Percentiles rank a stretch among this genome's conserved stretches.
Conservation (phyloP, 2,797 vertebrate species). For the Acanthis flammea region DNA sequence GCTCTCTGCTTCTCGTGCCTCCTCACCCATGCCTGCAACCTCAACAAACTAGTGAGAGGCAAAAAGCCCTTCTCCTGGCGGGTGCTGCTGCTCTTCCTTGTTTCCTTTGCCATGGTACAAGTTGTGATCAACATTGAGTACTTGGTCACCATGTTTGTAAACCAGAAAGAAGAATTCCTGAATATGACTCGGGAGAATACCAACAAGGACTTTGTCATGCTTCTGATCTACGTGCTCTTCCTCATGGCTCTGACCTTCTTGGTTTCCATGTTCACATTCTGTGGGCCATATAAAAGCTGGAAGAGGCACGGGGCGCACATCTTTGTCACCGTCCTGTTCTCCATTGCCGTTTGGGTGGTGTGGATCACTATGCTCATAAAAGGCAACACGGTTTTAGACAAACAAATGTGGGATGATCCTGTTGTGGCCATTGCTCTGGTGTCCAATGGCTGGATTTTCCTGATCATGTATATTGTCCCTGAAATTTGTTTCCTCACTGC, state of each 20-base stretch:
- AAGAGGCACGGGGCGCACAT: constrained; percentile 78
- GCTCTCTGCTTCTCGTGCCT: constrained; percentile 88
- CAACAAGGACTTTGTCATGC: constrained; percentile 83
- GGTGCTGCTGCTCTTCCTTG: constrained; percentile 67
- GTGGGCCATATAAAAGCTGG: constrained; percentile 78
- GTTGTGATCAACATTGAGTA: constrained; percentile 84
- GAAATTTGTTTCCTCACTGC: constrained; percentile 83
- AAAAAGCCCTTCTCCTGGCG: constrained; percentile 71
- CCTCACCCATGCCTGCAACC: constrained; percentile 80
- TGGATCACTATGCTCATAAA: constrained; percentile 86
- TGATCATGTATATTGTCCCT: constrained; percentile 80
- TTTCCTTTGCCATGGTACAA: constrained; percentile 84
- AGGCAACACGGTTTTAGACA: constrained; percentile 40
- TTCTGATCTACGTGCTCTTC: constrained; percentile 87
- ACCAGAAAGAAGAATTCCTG: constrained; percentile 51
- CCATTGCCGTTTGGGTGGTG: constrained; percentile 82
- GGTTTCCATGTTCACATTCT: constrained; percentile 75
- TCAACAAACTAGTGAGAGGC: constrained; percentile 78
- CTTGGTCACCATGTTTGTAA: constrained; percentile 77
- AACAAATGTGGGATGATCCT: constrained; percentile 83
- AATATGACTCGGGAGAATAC: background rate
- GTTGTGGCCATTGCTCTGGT: constrained; percentile 83
- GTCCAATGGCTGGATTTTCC: constrained; percentile 87
- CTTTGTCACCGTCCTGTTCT: constrained; percentile 80
- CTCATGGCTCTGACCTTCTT: constrained; percentile 78